A percentile compares a stretch with the other conserved stretches of the same genome.
Conservation (phyloP, 2,113 vertebrate species). For the Platysteira castanea region DNA sequence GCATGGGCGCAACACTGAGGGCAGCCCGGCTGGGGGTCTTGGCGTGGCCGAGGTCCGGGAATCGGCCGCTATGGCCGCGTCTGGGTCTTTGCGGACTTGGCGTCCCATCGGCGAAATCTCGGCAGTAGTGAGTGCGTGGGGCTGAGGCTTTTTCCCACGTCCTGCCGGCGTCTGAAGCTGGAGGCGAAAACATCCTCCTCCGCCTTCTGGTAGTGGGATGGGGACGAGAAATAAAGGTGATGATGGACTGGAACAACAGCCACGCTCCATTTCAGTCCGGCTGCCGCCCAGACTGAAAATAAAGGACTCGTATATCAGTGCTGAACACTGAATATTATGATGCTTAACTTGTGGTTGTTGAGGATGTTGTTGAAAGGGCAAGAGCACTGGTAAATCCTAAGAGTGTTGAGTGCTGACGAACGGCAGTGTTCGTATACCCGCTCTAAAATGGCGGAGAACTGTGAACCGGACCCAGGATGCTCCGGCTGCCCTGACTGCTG, state of each 20-base stretch:
- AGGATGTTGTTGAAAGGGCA: not conserved
- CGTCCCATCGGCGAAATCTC: fast-evolving
- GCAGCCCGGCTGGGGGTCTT: fast-evolving
- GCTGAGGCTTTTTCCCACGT: not conserved
- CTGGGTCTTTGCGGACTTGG: fast-evolving
- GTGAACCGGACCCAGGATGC: not conserved
- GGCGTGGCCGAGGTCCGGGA: fast-evolving
- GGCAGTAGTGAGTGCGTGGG: not conserved
- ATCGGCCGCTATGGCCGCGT: fast-evolving
- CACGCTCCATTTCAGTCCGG: not conserved
- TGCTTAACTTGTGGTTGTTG: no score
- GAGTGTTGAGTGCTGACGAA: fast-evolving
- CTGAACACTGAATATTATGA: fast-evolving
- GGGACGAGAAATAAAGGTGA: fast-evolving
- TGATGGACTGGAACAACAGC: not conserved
- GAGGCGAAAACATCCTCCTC: not conserved
- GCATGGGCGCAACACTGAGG: no score
- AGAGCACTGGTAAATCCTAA: fast-evolving
- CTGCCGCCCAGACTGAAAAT: not conserved
- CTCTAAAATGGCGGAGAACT: not conserved
- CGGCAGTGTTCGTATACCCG: fast-evolving
- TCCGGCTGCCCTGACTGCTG: fast-evolving
- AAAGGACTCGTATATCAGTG: fast-evolving
- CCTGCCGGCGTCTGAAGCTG: fast-evolving
- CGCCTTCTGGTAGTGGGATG: fast-evolving